Conservation (phyloP, 1,140 invertebrate genomes). For the Zaprionus ghesquierei region DNA sequence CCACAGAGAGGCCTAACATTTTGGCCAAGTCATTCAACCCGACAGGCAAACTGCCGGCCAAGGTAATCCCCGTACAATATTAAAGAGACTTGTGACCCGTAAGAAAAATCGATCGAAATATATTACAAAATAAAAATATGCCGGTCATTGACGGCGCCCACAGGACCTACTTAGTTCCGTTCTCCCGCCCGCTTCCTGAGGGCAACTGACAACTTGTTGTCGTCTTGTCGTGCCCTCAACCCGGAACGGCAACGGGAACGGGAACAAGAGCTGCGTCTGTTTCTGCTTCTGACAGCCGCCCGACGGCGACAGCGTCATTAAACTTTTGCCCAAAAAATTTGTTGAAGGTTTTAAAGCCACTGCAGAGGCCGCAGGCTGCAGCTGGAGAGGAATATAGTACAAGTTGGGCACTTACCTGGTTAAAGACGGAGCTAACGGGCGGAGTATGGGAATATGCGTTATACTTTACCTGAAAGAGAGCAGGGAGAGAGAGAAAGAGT, state of each 20-base stretch:
- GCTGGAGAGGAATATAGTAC: neutral
- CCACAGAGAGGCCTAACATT: neutral
- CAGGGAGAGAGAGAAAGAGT: neutral
- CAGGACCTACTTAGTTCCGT: conserved; percentile 3
- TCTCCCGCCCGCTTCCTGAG: neutral
- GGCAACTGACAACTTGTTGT: conserved; percentile 32
- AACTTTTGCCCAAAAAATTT: conserved; percentile 21
- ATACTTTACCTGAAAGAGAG: conserved; percentile 68
- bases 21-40: conserved; percentile 41
- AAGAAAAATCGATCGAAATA: conserved; percentile 17
- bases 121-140: conserved; percentile 43
- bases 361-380: neutral
- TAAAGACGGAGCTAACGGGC: conserved; percentile 2
- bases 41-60: neutral
- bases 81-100: neutral
- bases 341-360: conserved; percentile 4
- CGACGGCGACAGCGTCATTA: conserved; percentile 14
- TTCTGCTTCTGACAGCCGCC: conserved; percentile 68
- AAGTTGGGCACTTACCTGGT: conserved; percentile 56
- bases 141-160: conserved; percentile 60
- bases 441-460: conserved; percentile 10
- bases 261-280: neutral
- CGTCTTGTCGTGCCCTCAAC: no score
- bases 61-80: neutral
- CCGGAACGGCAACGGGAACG: no score